Base-by-base conservation (phyloP, 2,888 invertebrate genomes). In the Melinaea menophilus region DNA sequence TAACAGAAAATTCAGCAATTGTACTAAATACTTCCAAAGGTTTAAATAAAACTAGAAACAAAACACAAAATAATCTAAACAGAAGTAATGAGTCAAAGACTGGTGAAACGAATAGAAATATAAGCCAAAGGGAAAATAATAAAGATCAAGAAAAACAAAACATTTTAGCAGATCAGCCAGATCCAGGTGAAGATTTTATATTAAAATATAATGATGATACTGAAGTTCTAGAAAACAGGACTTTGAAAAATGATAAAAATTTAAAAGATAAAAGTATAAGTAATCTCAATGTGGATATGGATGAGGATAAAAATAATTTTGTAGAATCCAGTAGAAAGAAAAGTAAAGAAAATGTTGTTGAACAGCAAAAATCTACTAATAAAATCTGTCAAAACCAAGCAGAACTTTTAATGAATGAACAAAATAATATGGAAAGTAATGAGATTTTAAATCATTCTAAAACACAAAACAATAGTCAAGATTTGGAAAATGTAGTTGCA, bases 151-250 rank as follows among this genome's bases (percentile, higher is more conserved):
- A 61, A 57, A 41, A 33, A 35, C 41, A 45, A 51, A 59, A 51
- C 45, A 35, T 22, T 12, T 51, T 41, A 56, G 55, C 45, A 31
- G 59, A 59, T n/a, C 46, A 59, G 56, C 46, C 51, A 37, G 62
- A 66, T 54, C 58, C 67, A 41, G 61, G 70, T 59, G 67, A 72
- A 63, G 61, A 71, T 66, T 63, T 69, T 56, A 65, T 66, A 12
- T 68, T 73, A 57, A 56, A 67, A 57, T 65, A 69, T 63, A 63
- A 68, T 33, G 63, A 67, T 63, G 62, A 69, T 41, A 41, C 7
- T 41, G 41, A 41, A 41, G 41, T 9, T 41, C 9, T 9, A 41
- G 41, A 41, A 41, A 41, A 9, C 7, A 11, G 5, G 7, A 41
- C 41, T 7, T 41, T 41, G 62, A 55, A 56, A 33, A 51, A 56